phyloP scores from a whole-genome alignment of 1,140 invertebrate species.

The Anastrepha ludens region DNA sequence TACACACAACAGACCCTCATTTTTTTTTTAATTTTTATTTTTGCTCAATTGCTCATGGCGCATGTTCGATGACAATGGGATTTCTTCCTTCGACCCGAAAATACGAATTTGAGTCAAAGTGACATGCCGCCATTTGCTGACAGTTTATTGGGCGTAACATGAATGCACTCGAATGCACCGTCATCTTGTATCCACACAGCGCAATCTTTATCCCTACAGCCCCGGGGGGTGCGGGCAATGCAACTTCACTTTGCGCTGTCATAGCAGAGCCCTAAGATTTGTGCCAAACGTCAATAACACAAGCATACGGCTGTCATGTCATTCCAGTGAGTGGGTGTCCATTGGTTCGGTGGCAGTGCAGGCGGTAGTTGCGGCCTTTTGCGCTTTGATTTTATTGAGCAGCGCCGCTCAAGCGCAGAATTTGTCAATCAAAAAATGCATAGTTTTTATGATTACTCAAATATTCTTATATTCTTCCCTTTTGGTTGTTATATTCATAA shows the following conservation, averaged over 20 bases:
- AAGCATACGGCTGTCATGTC: conserved; percentile 28
- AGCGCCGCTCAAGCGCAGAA: background rate
- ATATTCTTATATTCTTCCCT: background rate
- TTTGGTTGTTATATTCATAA: background rate
- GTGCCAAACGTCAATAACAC: conserved; percentile 33
- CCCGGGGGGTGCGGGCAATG: background rate
- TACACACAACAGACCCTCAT: background rate
- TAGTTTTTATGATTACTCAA: background rate
- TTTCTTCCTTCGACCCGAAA: conserved; percentile 25
- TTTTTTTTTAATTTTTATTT: background rate
- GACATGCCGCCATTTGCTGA: conserved; percentile 45
- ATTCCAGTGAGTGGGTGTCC: conserved; percentile 36
- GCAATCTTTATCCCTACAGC: background rate
- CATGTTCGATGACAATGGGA: conserved; percentile 29
- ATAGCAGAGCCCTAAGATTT: conserved; percentile 11
- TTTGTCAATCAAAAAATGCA: conserved; percentile 35
- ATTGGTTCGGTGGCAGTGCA: background rate
- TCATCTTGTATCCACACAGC: background rate
- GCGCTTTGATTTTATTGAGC: conserved; percentile 29
- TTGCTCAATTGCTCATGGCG: conserved; percentile 8
- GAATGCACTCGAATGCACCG: conserved; percentile 21
- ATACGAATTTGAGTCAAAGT: conserved; percentile 24
- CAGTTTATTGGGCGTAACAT: conserved; percentile 47
- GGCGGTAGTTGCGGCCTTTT: background rate
- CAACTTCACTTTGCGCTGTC: background rate